Evolutionary conservation across 2,113 vertebrate genomes (phyloP), one percentile per base, ranked within the genome.

Genomic region (Vidua macroura): DNA sequence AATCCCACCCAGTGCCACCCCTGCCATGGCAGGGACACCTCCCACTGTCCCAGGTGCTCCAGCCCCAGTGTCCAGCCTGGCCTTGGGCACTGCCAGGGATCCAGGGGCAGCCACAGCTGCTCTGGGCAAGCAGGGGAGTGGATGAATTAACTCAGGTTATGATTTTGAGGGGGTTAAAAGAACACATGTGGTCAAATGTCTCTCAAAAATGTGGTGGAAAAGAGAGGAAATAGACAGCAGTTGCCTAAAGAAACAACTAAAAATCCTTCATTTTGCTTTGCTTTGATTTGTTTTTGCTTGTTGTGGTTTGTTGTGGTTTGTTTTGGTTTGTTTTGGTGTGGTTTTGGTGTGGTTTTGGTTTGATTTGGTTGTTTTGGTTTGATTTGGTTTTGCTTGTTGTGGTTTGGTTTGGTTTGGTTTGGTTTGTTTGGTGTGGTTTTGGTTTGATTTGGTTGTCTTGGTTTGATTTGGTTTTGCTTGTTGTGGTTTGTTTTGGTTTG

Each of bases 181-280:
- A 24, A 37, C 59, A 21, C 0, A 0, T 1, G 11, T 25, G 28
- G 4, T 44, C 14, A 53, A 66, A 35, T 5, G 4, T 51, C 6
- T 49, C 31, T 49, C 28, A 55, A 27, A 78, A 9, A 51, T 4
- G 5, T 21, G 25, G 10, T 24, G 35, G 16, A 15, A 52, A 85
- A 74, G 23, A 44, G 30, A 64, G 83, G 27, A 52, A 37, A 52
- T 12, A 6, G 23, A 5, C 25, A 51, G 2, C 21, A 53, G 13
- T 7, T 67, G 6, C 25, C 17, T 24, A 2, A 82, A 64, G 22
- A 59, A 41, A 59, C 12, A 22, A 22, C 25, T 64, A 6, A 74
- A 64, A 31, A 27, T 20, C 4, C 3, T 5, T 44, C 20, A 23
- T 76, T 56, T 68, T 41, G 30, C 2, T 43, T n/a, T 3, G 8